phyloP scores from a whole-genome alignment of 35 echinoderm and acorn worm species.

The Chiridota heheva region DNA sequence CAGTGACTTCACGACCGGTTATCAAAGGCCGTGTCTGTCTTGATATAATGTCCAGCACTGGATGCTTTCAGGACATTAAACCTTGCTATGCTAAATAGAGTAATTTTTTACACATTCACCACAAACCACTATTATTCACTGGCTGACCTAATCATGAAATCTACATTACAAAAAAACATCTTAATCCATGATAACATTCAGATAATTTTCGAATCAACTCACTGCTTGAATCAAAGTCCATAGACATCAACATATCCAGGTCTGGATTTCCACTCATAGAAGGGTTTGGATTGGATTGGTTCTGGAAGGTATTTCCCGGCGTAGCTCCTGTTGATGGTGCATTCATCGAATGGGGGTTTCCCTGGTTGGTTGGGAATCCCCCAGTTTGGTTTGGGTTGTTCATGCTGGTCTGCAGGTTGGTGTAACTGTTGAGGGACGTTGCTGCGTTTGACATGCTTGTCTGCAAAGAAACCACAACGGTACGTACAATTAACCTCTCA shows the following conservation, averaged over 20 bases:
- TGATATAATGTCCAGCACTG: too few species aligned
- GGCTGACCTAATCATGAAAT: not conserved
- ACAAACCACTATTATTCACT: not conserved
- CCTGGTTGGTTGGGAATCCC: conserved; percentile 38
- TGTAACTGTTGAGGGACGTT: conserved; percentile 33
- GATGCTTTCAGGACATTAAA: too few species aligned
- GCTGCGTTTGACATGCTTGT: conserved; percentile 34
- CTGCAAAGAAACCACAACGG: not conserved
- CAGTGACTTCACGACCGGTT: too few species aligned
- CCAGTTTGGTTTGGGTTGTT: conserved; percentile 45
- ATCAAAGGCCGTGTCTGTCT: too few species aligned
- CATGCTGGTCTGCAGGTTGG: conserved; percentile 27
- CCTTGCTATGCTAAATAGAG: too few species aligned
- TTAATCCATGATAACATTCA: not conserved
- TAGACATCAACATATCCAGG: conserved; percentile 36
- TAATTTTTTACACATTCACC: not conserved
- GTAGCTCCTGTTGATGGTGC: conserved; percentile 52
- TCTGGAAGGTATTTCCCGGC: not conserved
- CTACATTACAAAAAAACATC: not conserved
- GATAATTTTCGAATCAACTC: not conserved
- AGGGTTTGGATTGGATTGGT: not conserved
- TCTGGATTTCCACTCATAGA: conserved; percentile 1
- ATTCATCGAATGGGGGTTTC: conserved; percentile 44
- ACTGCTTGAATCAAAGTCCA: conserved; percentile 18
- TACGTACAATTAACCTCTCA: too few species aligned